phyloP scores from a whole-genome alignment of 2,888 invertebrate species.

The Sarcophaga rosellei region DNA sequence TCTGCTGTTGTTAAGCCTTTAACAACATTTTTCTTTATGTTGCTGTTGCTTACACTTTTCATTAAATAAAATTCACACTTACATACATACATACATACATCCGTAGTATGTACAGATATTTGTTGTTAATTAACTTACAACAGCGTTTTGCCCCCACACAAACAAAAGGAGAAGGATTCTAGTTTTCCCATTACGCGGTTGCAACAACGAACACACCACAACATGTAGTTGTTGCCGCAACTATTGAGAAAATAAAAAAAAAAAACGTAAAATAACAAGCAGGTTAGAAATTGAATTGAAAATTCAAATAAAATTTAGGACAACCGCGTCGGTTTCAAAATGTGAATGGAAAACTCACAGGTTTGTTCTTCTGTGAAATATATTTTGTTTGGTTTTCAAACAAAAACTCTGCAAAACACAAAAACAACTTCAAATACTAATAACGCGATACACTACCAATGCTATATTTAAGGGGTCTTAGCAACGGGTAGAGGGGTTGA shows the following conservation, averaged over 20 bases:
- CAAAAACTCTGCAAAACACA: background rate
- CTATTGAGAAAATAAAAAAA: constrained; percentile 23
- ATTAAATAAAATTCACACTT: background rate
- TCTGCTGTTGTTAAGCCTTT: background rate
- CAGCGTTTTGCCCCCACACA: background rate
- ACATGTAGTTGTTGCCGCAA: background rate
- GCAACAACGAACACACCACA: background rate
- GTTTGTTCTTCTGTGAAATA: background rate
- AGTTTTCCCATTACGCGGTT: background rate
- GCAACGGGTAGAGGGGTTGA: background rate
- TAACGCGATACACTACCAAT: background rate
- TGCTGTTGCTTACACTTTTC: background rate
- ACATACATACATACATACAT: too few relatives aligned
- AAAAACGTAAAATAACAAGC: constrained; percentile 28
- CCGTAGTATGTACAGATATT: too few relatives aligned
- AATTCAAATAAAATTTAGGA: constrained; percentile 44
- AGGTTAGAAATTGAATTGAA: constrained; percentile 18
- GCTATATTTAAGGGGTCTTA: background rate
- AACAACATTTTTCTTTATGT: background rate
- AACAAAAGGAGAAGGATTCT: background rate
- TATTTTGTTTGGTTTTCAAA: constrained; percentile 1
- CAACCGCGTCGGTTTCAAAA: background rate
- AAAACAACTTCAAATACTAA: background rate
- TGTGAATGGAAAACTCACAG: background rate
- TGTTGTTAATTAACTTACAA: constrained; percentile 48